Evolutionary conservation across 2,797 vertebrate species (phyloP), one percentile per base, ranked within the genome.

Genomic region (Brachymystax lenok): DNA sequence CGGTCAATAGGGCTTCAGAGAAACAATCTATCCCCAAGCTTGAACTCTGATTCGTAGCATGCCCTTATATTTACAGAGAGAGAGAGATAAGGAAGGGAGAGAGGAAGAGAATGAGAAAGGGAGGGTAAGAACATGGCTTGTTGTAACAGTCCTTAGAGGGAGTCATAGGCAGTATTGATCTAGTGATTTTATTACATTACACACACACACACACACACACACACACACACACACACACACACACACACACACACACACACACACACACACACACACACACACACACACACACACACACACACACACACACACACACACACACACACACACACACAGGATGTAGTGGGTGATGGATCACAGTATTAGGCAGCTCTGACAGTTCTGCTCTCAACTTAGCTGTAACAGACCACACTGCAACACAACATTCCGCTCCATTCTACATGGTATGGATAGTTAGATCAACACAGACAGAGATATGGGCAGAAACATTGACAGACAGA

Each of bases 1-100:
- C 92, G 93, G 94, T 95, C 93, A 95, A 96, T 95, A 95, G 93
- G 94, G 90, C 95, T 96, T 96, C 93, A 95, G 92, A 93, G 93
- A 92, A 95, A 93, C 92, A 92, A 93, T 94, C 90, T 94, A 92
- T 95, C 92, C 91, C 89, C 94, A 88, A 93, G 4, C 30, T 35
- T 46, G 28, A 30, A 40, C 69, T 21, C 13, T 93, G 90, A 40
- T 50, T 70, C 3, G 5, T 40, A 12, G 35, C 21, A 8, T 51
- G 3, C 35, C 69, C 69, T 46, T 21, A 4, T 13, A 7, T 21
- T 46, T 46, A 61, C 54, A 74, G 68, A 68, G n/a, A 3, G 5
- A 70, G 40, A 46, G 40, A 46, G 10, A 46, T 46, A 46, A 54
- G 68, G 74, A 63, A 82, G 69, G 54, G 70, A 78, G 54, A 85